Conservation (phyloP, 2,888 invertebrate species). For the Aradus depressus region DNA sequence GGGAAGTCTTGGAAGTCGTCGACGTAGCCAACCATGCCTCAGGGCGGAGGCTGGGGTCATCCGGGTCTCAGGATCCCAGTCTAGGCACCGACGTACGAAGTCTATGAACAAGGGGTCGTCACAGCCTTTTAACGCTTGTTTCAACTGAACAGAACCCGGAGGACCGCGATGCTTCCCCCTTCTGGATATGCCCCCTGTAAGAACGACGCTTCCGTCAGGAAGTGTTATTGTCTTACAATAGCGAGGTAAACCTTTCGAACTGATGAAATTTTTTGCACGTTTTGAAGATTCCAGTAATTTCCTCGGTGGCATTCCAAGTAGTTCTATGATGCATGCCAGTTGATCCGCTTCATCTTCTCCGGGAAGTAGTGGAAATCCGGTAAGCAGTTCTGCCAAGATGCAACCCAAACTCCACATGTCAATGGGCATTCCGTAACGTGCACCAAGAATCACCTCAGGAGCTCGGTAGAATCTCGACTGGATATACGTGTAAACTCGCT, state of each 20-base stretch:
- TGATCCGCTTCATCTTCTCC: slow-evolving; percentile 98
- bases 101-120: slow-evolving; percentile 93
- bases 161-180: slow-evolving; percentile 91
- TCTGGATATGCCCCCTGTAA: slow-evolving; percentile 84
- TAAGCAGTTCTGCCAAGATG: slow-evolving; percentile 90
- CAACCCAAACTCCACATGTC: slow-evolving; percentile 97
- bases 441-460: slow-evolving; percentile 91
- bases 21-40: slow-evolving; percentile 76
- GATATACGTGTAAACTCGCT: slow-evolving; percentile 97
- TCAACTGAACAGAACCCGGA: slow-evolving; percentile 83
- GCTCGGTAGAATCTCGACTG: slow-evolving; percentile 98
- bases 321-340: slow-evolving; percentile 94
- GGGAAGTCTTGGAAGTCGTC: slow-evolving; percentile 63
- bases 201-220: slow-evolving; percentile 74
- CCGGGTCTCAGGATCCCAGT: slow-evolving; percentile 92
- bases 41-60: slow-evolving; percentile 85
- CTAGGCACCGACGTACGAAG: slow-evolving; percentile 89
- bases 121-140: slow-evolving; percentile 74
- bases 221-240: slow-evolving; percentile 82
- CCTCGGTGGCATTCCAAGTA: slow-evolving; percentile 74
- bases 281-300: slow-evolving; percentile 81
- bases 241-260: slow-evolving; percentile 87
- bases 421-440: slow-evolving; percentile 93
- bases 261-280: slow-evolving; percentile 88
- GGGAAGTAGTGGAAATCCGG: slow-evolving; percentile 92